These are phyloP conservation scores for Sardinella longiceps DNA, from an alignment of 2,797 vertebrate species.

Conservation along the genomic window DNA sequence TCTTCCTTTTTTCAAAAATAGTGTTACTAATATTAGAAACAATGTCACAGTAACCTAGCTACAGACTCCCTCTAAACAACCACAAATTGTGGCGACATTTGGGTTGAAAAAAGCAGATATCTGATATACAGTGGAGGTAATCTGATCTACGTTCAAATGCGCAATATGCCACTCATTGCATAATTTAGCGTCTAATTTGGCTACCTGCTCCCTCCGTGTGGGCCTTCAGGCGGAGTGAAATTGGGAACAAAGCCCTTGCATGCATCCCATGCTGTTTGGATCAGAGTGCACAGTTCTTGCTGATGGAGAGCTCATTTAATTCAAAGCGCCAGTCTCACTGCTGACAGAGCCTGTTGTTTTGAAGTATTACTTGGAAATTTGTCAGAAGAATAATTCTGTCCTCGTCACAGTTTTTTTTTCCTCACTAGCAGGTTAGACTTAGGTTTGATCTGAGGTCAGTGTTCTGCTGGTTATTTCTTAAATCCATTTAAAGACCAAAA, in stretches of 20 bases:
- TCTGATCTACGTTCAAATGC: neutral
- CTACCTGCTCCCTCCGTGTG: slow-evolving; percentile 58
- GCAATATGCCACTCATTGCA: slow-evolving; percentile 57
- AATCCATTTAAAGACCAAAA: neutral
- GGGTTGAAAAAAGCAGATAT: neutral
- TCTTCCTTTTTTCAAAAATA: slow-evolving; percentile 46
- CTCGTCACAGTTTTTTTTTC: slow-evolving; percentile 26
- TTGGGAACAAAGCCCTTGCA: slow-evolving; percentile 60
- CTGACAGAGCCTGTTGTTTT: slow-evolving; percentile 48
- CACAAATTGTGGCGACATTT: neutral
- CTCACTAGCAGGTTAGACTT: neutral
- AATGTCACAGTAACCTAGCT: no score
- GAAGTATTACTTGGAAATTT: slow-evolving; percentile 38
- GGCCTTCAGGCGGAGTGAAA: slow-evolving; percentile 56
- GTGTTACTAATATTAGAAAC: no score
- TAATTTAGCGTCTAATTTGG: slow-evolving; percentile 70
- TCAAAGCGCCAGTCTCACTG: slow-evolving; percentile 53
- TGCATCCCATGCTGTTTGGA: slow-evolving; percentile 61
- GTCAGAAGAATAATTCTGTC: slow-evolving; percentile 27
- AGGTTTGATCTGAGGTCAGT: neutral
- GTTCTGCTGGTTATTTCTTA: neutral
- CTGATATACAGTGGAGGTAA: neutral
- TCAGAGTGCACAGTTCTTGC: slow-evolving; percentile 59
- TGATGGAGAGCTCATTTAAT: slow-evolving; percentile 60
- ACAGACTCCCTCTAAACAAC: no score